Evolutionary conservation across 2,113 vertebrate genomes (phyloP).

Genomic region (Tychaedon coryphoeus): DNA sequence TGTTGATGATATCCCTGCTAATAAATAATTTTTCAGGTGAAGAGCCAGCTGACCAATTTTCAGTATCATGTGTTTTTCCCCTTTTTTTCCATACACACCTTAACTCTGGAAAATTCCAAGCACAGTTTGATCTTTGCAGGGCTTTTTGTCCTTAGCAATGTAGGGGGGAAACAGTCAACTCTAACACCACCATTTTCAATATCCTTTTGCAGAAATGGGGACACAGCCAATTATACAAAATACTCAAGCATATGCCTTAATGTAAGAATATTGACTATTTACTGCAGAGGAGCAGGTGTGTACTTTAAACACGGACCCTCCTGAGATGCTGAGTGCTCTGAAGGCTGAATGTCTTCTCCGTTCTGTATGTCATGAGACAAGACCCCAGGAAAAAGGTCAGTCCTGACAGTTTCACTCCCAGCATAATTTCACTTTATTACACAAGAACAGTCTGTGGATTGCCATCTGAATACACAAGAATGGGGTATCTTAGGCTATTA

Average conservation of each 20-base stretch:
- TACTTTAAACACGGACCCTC: not conserved
- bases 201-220: not conserved
- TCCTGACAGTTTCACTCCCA: not conserved
- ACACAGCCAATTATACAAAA: not conserved
- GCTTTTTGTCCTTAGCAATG: not conserved
- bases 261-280: not conserved
- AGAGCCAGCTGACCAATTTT: not conserved
- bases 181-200: not conserved
- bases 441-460: not conserved
- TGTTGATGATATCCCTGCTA: not conserved
- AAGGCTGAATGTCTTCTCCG: not conserved
- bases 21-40: not conserved
- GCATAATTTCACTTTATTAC: not conserved
- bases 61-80: fast-evolving
- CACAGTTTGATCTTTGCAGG: not conserved
- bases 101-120: not conserved
- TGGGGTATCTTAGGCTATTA: not conserved
- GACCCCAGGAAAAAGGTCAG: not conserved
- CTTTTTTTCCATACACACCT: not conserved
- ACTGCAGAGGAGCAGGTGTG: not conserved
- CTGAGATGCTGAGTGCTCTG: not conserved
- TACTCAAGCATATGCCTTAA: not conserved
- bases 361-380: not conserved
- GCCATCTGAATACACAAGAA: not conserved
- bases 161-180: not conserved